A percentile compares a stretch with the other conserved stretches of the same genome.
These are phyloP conservation scores for Melanerpes aurifrons DNA, from an alignment of 2,113 vertebrate species.

Conservation along the genomic window DNA sequence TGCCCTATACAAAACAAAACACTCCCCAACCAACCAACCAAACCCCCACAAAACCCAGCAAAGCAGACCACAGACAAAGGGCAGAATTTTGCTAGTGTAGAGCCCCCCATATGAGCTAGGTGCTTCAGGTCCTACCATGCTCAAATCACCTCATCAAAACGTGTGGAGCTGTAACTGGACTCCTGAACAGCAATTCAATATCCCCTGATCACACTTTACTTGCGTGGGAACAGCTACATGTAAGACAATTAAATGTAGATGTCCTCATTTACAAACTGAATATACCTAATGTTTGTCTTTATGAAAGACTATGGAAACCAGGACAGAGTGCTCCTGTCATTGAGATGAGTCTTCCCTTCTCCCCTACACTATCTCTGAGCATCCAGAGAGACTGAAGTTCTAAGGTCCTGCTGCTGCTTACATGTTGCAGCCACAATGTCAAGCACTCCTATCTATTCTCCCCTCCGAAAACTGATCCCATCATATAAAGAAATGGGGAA, in stretches of 20 bases:
- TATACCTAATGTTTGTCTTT: background rate
- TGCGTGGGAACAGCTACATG: background rate
- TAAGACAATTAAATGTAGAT: background rate
- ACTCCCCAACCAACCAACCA: background rate
- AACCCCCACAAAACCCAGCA: background rate
- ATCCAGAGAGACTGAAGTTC: background rate
- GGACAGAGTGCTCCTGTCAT: background rate
- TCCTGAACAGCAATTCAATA: background rate
- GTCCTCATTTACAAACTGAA: background rate
- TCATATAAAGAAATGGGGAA: background rate
- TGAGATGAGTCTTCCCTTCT: background rate
- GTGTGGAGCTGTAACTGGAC: background rate
- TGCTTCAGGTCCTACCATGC: background rate
- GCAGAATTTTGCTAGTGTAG: background rate
- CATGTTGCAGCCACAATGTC: accelerated
- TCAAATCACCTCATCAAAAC: background rate
- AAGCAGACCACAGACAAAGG: background rate
- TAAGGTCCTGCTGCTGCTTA: background rate
- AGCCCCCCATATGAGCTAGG: background rate
- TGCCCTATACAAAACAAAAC: background rate
- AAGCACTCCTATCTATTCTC: background rate
- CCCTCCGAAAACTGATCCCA: background rate
- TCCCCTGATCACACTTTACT: background rate
- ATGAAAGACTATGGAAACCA: background rate
- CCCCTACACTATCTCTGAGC: background rate